Conservation (phyloP, 2,888 invertebrate genomes). For the Drosophila sordidula region DNA sequence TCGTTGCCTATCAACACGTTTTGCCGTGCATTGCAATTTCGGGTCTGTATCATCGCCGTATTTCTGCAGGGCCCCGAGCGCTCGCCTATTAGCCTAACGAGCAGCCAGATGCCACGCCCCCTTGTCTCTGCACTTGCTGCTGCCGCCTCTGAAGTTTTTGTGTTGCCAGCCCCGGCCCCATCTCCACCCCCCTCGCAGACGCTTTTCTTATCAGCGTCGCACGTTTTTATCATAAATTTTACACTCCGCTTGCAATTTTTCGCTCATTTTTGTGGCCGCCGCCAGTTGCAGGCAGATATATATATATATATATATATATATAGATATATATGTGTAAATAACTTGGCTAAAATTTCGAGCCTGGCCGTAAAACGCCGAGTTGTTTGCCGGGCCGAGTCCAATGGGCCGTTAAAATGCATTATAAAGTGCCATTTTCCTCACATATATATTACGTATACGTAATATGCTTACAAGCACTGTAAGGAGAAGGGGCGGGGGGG, state of each 20-base stretch:
- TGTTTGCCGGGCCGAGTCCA: conserved; percentile 33
- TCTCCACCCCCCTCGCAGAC: conserved; percentile 21
- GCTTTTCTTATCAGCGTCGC: conserved; percentile 65
- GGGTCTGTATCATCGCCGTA: conserved; percentile 41
- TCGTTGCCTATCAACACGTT: conserved; percentile 44
- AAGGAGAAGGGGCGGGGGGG: neutral
- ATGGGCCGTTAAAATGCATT: conserved; percentile 66
- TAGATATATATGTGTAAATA: conserved; percentile 10
- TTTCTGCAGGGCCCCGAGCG: conserved; percentile 42
- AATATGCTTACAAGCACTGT: conserved; percentile 16
- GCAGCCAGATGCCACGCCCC: conserved; percentile 60
- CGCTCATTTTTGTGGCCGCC: conserved; percentile 57
- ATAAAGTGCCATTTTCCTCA: conserved; percentile 31
- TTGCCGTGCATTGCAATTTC: conserved; percentile 34
- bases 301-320: conserved; percentile 8
- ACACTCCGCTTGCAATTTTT: conserved; percentile 70
- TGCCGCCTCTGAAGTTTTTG: conserved; percentile 28
- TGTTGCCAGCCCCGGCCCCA: neutral
- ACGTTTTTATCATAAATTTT: conserved; percentile 79
- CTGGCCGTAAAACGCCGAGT: conserved; percentile 45
- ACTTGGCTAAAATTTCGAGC: conserved; percentile 26
- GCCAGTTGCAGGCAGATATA: conserved; percentile 30
- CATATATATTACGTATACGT: conserved; percentile 29
- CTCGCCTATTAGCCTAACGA: conserved; percentile 66
- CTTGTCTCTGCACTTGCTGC: conserved; percentile 32